Conservation (phyloP, 2,888 invertebrate genomes). For the Drosophila paramelanica region DNA sequence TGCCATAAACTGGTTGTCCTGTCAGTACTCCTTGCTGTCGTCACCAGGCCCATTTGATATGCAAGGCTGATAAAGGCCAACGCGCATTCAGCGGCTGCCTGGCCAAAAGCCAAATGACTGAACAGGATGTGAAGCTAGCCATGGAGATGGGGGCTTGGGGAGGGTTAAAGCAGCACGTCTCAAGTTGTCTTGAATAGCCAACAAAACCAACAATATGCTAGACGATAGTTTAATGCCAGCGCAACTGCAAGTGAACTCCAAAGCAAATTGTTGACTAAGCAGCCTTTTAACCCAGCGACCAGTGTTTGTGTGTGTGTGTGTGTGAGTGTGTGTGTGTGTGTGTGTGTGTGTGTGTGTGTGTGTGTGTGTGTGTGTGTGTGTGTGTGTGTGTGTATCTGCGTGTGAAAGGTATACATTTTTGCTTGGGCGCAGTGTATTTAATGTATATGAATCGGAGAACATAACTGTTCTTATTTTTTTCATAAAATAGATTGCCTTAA, state of each 20-base stretch:
- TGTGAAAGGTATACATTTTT: constrained; percentile 11
- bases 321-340: not conserved
- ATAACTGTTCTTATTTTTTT: no score
- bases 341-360: not conserved
- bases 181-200: constrained; percentile 38
- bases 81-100: constrained; percentile 62
- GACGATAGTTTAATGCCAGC: constrained; percentile 67
- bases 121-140: not conserved
- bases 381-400: not conserved
- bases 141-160: not conserved
- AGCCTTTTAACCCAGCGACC: constrained; percentile 14
- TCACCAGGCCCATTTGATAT: constrained; percentile 69
- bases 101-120: constrained; percentile 55
- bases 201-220: constrained; percentile 29
- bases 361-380: not conserved
- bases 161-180: constrained; percentile 6
- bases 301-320: no score
- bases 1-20: constrained; percentile 63
- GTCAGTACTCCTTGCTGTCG: constrained; percentile 33
- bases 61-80: constrained; percentile 78
- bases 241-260: constrained; percentile 27
- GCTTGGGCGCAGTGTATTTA: constrained; percentile 5
- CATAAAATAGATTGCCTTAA: no score
- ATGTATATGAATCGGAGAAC: constrained; percentile 5
- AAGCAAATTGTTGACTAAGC: constrained; percentile 58